Base-by-base conservation (phyloP, 2,888 invertebrate genomes). In the Arctia plantaginis region DNA sequence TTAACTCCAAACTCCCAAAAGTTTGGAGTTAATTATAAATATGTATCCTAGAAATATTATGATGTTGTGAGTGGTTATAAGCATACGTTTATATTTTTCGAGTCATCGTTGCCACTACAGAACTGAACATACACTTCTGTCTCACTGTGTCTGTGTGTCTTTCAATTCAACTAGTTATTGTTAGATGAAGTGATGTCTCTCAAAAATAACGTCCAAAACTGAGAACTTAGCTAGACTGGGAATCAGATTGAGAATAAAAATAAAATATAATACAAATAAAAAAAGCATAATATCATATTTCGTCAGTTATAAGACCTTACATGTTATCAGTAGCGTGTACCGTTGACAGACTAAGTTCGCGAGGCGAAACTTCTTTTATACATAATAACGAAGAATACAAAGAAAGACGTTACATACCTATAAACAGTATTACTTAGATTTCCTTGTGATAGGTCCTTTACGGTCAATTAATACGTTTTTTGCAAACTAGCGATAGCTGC, bases 401-500 rank as follows among this genome's bases (percentile, higher is more conserved):
- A 30, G 13, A 30, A 7, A 15, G 6, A 7, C 4, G 12, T 20
- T 51, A 68, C 69, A 13, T 41, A 70, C 70, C 62, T 62, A 41
- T 70, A 44, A 44, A 27, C 62, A 30, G 30, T 13, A 30, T 71
- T 47, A 33, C n/a, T 71, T n/a, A 71, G 47, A 33, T 71, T 71
- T 30, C 71, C 71, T 13, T 71, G n/a, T n/a, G 64, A 65, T 65
- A 71, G n/a, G 7, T 71, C 65, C 12, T 64, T 18, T 23, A 71
- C 65, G 23, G n/a, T 71, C 35, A 71, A 65, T 33, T 65, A 35
- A 35, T 71, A 71, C 0, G 47, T 65, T 33, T 35, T 47, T 47
- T 71, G 65, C 47, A 71, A 51, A 35, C 65, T 65, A 27, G 44
- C 64, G 23, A 71, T 7, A 18, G 71, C 71, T 71, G 44, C 30